A percentile compares a stretch with the other conserved stretches of the same genome.
These are phyloP conservation scores for human (Homo sapiens) DNA, from an alignment of 2,113 vertebrate genomes.

Conservation along the genomic window GRCh38 chr14:74756501-74757000, in stretches of 20 bases:
- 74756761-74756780: background rate
- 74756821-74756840: background rate
- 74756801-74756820: background rate
- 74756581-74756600: background rate
- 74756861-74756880: background rate
- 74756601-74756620: background rate
- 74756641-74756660: background rate
- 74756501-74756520: background rate
- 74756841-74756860: background rate
- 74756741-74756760: background rate
- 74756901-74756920: background rate
- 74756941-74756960: background rate
- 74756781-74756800: background rate
- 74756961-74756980: background rate
- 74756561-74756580: background rate
- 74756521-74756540: background rate
- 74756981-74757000: background rate
- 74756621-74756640: background rate
- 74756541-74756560: background rate
- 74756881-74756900: background rate
- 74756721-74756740: background rate
- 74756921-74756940: background rate
- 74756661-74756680: background rate
- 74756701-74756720: background rate
- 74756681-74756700: background rate